phyloP scores from a whole-genome alignment of 2,797 vertebrate species.

The Buphagus erythrorhynchus region DNA sequence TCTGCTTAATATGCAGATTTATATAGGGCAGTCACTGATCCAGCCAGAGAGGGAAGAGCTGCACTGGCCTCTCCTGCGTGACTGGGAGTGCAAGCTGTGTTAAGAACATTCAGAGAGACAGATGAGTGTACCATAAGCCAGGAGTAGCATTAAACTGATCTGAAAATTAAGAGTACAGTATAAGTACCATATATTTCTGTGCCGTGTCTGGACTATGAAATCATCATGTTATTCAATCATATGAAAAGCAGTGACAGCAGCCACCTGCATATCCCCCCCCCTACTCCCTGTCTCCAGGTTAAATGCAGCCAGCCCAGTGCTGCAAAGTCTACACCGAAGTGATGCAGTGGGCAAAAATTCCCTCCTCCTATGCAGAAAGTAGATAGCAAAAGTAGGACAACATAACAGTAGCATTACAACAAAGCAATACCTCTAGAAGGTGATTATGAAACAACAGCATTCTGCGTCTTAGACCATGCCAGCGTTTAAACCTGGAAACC shows the following conservation, averaged over 20 bases:
- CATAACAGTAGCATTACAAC: slow-evolving; percentile 5
- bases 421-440: slow-evolving; percentile 18
- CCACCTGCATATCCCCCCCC: not conserved
- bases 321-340: not conserved
- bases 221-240: not conserved
- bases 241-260: not conserved
- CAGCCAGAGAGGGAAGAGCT: not conserved
- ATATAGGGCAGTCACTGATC: slow-evolving; percentile 47
- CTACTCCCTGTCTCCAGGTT: not conserved
- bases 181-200: not conserved
- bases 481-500: slow-evolving; percentile 9
- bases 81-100: not conserved
- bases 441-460: slow-evolving; percentile 43
- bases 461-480: not conserved
- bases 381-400: slow-evolving; percentile 53
- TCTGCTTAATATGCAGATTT: slow-evolving; percentile 56
- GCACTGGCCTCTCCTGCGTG: not conserved
- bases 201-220: not conserved
- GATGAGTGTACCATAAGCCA: not conserved
- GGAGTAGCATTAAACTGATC: slow-evolving; percentile 7
- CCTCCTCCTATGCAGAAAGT: slow-evolving; percentile 4
- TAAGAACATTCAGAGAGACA: not conserved
- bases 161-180: not conserved
- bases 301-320: not conserved
- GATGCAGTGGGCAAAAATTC: not conserved